These are phyloP conservation scores for Corydoras sp. DNA, from an alignment of 2,113 vertebrate genomes.

Conservation along the genomic window DNA sequence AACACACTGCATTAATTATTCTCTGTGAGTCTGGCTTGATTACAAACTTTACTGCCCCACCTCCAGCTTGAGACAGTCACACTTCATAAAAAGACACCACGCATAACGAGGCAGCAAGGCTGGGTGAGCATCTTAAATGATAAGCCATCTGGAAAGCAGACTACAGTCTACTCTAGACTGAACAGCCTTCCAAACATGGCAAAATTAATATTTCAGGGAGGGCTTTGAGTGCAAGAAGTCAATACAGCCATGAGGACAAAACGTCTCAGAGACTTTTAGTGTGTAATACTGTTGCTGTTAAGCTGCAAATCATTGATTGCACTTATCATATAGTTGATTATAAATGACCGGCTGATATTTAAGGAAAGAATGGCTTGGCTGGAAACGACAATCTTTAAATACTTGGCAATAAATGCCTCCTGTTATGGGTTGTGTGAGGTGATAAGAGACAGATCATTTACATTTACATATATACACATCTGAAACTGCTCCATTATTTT, in stretches of 20 bases:
- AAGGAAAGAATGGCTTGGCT: no score
- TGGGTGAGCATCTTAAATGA: slow-evolving; percentile 12
- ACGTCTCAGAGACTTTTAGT: not conserved
- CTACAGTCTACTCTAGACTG: not conserved
- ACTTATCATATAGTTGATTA: not conserved
- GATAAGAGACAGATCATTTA: no score
- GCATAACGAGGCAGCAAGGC: not conserved
- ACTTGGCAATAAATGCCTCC: no score
- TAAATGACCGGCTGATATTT: not conserved
- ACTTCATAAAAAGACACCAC: slow-evolving; percentile 24
- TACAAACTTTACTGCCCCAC: slow-evolving; percentile 4
- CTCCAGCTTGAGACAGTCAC: slow-evolving; percentile 3
- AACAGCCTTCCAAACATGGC: not conserved
- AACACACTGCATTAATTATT: not conserved
- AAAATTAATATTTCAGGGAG: not conserved
- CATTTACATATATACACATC: no score
- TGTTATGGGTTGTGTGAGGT: no score
- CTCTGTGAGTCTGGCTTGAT: not conserved
- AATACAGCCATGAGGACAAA: not conserved
- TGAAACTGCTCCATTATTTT: no score
- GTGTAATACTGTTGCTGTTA: not conserved
- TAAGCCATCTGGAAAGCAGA: not conserved
- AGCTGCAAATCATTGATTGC: not conserved
- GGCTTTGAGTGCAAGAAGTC: not conserved
- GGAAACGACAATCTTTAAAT: no score